Conservation (phyloP, 35 echinoderm and acorn worm species). For the Ptychodera flava region DNA sequence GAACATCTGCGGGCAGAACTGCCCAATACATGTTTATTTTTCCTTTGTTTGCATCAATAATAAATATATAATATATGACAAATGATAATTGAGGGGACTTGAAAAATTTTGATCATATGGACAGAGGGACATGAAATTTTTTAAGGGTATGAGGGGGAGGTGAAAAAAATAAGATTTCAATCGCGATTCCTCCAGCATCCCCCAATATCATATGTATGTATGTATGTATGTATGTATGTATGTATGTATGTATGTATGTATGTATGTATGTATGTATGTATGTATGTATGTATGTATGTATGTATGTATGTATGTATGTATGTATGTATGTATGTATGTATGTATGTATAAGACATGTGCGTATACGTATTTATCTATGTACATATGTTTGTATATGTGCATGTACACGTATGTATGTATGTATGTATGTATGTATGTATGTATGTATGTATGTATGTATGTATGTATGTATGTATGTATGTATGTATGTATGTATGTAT, state of each 20-base stretch:
- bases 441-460: constrained; percentile 2
- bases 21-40: too few relatives aligned
- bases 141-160: neutral
- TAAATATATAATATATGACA: too few relatives aligned
- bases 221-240: constrained; percentile 2
- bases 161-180: neutral
- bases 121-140: neutral
- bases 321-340: neutral
- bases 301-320: constrained; percentile 2
- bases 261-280: constrained; percentile 2
- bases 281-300: constrained; percentile 2
- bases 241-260: neutral
- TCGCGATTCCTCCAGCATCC: neutral
- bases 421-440: neutral
- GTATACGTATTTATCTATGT: neutral
- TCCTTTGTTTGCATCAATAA: too few relatives aligned
- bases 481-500: neutral
- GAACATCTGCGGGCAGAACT: too few relatives aligned
- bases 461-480: constrained; percentile 2
- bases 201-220: neutral
- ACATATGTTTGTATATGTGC: neutral
- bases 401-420: neutral
- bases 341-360: neutral
- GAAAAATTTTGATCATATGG: neutral
- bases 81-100: neutral